These are phyloP conservation scores for Ptilorrhoa leucosticta DNA, from an alignment of 2,113 vertebrate species.

Conservation along the genomic window DNA sequence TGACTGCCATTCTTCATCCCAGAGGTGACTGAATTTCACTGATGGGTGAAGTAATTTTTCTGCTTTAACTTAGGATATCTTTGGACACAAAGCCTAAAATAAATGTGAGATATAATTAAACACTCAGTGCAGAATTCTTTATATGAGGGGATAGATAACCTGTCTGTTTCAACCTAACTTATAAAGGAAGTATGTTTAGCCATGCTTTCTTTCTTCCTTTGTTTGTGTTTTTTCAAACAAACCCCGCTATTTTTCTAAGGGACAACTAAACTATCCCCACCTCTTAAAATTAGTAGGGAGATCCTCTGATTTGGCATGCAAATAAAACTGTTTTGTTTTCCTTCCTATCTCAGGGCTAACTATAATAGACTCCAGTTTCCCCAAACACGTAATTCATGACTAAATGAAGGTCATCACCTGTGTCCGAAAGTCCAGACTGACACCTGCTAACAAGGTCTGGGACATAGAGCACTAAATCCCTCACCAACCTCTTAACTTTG, in stretches of 20 bases:
- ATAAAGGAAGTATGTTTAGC: neutral
- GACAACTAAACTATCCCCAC: neutral
- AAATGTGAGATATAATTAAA: constrained; percentile 21
- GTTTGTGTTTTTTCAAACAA: neutral
- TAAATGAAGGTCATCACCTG: neutral
- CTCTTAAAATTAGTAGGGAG: neutral
- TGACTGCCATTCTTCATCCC: constrained; percentile 25
- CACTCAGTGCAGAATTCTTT: neutral
- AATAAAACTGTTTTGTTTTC: neutral
- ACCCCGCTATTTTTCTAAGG: neutral
- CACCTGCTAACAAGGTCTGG: neutral
- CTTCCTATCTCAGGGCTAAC: neutral
- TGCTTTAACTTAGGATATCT: constrained; percentile 2
- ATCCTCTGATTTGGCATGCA: neutral
- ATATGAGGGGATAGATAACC: neutral
- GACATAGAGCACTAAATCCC: neutral
- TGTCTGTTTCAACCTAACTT: neutral
- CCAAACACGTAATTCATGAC: neutral
- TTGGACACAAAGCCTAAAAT: neutral
- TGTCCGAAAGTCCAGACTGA: neutral
- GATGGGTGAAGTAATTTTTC: constrained; percentile 27
- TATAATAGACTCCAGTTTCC: neutral
- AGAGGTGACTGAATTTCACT: constrained; percentile 44
- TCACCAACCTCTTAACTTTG: neutral
- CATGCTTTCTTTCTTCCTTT: neutral